Base-by-base conservation (phyloP, 2,888 invertebrate species). In the Leptura quadrifasciata region DNA sequence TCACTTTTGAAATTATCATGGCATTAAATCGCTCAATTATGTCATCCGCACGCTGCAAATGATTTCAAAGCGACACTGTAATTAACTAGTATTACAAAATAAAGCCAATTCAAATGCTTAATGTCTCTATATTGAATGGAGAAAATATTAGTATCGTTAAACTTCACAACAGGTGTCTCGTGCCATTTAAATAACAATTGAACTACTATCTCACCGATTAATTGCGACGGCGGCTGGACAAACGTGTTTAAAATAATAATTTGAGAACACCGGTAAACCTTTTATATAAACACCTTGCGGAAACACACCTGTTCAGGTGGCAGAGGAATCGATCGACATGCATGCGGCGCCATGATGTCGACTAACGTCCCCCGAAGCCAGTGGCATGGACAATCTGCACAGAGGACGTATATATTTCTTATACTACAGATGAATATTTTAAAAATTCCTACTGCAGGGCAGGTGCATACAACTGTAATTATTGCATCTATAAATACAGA, bases 331-430 rank as follows among this genome's bases (percentile, higher is more conserved):
- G 83, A 82, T 82, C 80, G 80, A 70, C 71, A 67, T 73, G 75
- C 74, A 76, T 71, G 80, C 81, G 82, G 83, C 83, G 83, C 82
- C 83, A 82, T 82, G 80, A 83, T 83, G 83, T 83, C 84, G 83
- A 77, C 76, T 77, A 72, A 72, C 73, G 70, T 76, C 74, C 76
- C 72, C 65, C 35, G 55, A 39, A 73, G 72, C 68, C 39, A 64
- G 24, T 47, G 75, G 76, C 58, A 67, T 52, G 17, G 54, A 64
- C 69, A 54, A 70, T 69, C 70, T 77, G 72, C 75, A 75, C 79
- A 58, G 69, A 69, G 31, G 17, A 15, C 15, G n/a, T 60, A 18
- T n/a, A n/a, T n/a, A 9, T n/a, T 10, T 47, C 17, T 47, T 3
- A 24, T 31, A 31, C 8, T 31, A 31, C 27, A 24, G 5, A 24